Conservation (phyloP, 2,888 invertebrate genomes). For the Octonoba sinensis region DNA sequence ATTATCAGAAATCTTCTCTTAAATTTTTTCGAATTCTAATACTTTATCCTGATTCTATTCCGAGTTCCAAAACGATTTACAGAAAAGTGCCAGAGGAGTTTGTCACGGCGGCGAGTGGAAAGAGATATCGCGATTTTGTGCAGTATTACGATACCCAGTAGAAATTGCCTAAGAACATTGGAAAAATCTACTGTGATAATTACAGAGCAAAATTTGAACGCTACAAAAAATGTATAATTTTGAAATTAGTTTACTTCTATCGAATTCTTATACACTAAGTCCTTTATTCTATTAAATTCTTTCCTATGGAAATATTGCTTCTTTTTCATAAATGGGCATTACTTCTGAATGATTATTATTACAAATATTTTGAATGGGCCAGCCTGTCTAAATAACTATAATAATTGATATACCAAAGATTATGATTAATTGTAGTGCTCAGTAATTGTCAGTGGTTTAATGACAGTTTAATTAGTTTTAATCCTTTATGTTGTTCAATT, state of each 20-base stretch:
- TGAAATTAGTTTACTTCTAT: not conserved
- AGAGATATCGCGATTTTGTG: not conserved
- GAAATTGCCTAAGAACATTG: not conserved
- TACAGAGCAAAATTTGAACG: not conserved
- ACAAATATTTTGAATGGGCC: no score
- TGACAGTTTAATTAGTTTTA: no score
- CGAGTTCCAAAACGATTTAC: not conserved
- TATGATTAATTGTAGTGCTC: no score
- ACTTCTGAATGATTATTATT: no score
- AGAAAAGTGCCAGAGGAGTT: conserved; percentile 9
- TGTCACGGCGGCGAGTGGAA: not conserved
- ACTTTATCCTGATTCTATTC: conserved; percentile 5
- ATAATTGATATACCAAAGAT: no score
- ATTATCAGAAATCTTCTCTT: conserved; percentile 40
- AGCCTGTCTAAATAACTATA: no score
- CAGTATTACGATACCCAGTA: not conserved
- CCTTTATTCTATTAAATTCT: no score
- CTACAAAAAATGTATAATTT: not conserved
- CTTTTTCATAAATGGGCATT: no score
- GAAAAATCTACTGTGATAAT: not conserved
- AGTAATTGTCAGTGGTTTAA: no score
- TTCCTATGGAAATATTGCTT: no score
- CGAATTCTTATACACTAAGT: no score
- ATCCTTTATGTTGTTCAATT: no score
- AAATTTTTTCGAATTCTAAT: conserved; percentile 42